A percentile compares a stretch with the other conserved stretches of the same genome.
phyloP scores from a whole-genome alignment of 2,113 vertebrate genomes.

The Mustela nigripes region DNA sequence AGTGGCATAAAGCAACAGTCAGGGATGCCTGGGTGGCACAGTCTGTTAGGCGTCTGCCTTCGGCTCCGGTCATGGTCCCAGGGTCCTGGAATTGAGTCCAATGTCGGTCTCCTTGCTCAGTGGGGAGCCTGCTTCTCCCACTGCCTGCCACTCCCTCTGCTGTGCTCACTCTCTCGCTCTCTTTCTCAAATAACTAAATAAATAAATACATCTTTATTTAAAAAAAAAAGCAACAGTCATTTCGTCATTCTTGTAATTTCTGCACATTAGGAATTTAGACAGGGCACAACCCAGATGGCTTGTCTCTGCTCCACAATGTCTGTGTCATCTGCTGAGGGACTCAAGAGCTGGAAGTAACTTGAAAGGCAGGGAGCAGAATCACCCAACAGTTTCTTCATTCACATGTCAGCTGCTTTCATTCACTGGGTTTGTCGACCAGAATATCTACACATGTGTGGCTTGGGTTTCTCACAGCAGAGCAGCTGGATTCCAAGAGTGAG shows the following conservation, averaged over 20 bases:
- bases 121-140: no score
- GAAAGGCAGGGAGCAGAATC: not conserved
- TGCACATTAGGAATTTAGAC: not conserved
- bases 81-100: no score
- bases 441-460: not conserved
- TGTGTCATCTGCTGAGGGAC: not conserved
- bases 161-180: no score
- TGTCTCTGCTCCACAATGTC: not conserved
- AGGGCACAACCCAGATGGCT: not conserved
- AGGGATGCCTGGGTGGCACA: no score
- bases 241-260: not conserved
- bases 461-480: not conserved
- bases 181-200: no score
- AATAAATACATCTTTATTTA: no score
- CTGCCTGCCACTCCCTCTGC: no score
- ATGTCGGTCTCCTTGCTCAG: no score
- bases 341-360: not conserved
- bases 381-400: not conserved
- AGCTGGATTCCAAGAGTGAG: not conserved
- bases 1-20: not conserved
- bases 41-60: no score
- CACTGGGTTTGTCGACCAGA: not conserved
- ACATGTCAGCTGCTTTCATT: not conserved
- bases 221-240: not conserved
- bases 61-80: no score